Evolutionary conservation across 2,888 invertebrate genomes (phyloP), one percentile per base, ranked within the genome.

Genomic region (Lordiphosa fenestrarum): DNA sequence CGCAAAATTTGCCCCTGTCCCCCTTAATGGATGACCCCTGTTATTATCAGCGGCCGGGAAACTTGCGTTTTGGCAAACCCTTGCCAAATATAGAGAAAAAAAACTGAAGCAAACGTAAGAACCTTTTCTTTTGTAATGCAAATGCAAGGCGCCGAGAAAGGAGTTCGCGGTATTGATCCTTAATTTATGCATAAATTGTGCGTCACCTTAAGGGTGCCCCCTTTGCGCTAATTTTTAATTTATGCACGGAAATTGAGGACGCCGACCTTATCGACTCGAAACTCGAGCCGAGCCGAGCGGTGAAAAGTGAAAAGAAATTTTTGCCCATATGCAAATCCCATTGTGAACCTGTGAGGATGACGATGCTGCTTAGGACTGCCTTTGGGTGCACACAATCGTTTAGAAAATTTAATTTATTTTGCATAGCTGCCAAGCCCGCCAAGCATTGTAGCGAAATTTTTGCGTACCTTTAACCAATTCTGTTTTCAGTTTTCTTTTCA

Each of bases 111-210:
- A 25, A 25, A 9, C 9, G 30, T 30, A 30, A 30, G 30, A 44
- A 44, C 44, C 44, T 30, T 44, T 44, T 44, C 44, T 61, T 66
- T 80, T 68, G 70, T 80, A 48, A 85, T 83, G 80, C 78, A 84
- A 82, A 84, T 83, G 40, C 53, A 35, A 56, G 47, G 35, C 39
- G 6, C 37, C 15, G 53, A 35, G 46, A 21, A 21, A 21, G 58
- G 57, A 53, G 60, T 53, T 69, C 71, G 73, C 76, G 70, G 83
- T 80, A 88, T 89, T 88, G 88, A 89, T 88, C 88, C 84, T 86
- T 89, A 89, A 88, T 88, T 88, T 88, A 89, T 89, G 88, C 88
- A 89, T 72, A 84, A 87, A 86, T 81, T 81, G 81, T 33, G 46
- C 73, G 69, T 81, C 78, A 87, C 85, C 87, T 86, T 75, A 42